Evolutionary conservation across 2,797 vertebrate genomes (phyloP).

Genomic region (Hybognathus amarus): DNA sequence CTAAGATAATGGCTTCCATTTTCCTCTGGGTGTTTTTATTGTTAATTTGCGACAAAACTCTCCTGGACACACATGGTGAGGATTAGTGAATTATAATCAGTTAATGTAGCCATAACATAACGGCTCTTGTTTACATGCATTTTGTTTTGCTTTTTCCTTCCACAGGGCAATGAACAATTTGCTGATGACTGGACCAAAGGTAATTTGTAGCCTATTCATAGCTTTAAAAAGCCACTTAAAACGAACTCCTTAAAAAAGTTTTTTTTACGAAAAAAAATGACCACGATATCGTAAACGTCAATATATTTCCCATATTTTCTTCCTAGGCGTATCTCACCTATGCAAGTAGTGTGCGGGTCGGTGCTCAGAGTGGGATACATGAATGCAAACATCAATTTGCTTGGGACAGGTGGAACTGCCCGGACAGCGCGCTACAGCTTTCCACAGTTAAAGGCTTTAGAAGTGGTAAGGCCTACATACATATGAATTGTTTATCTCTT

Average conservation of each 20-base stretch:
- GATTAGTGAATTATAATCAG: neutral
- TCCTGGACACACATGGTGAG: constrained; percentile 77
- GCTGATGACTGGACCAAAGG: constrained; percentile 95
- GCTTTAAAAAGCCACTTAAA: neutral
- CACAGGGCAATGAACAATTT: constrained; percentile 92
- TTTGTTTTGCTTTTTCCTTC: constrained; percentile 55
- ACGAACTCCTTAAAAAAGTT: neutral
- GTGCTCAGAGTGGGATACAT: constrained; percentile 90
- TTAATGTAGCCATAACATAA: neutral
- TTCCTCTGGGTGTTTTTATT: constrained; percentile 67
- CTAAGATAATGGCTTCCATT: constrained; percentile 60
- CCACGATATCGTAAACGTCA: too few relatives aligned
- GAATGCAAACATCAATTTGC: constrained; percentile 97
- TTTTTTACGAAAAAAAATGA: neutral
- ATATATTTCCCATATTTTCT: neutral
- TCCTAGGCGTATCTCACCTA: constrained; percentile 90
- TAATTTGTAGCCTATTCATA: constrained; percentile 61
- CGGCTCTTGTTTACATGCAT: neutral
- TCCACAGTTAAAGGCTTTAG: constrained; percentile 85
- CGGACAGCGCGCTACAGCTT: constrained; percentile 86
- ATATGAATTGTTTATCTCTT: constrained; percentile 31
- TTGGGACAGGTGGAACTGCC: constrained; percentile 97
- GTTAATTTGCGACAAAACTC: constrained; percentile 52
- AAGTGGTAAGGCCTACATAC: constrained; percentile 76
- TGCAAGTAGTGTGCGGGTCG: constrained; percentile 88